Evolutionary conservation across 37 sponge, comb jelly and placozoan genomes (phyloP), one percentile per base, ranked within the genome.

Genomic region (Haliclona indistincta): DNA sequence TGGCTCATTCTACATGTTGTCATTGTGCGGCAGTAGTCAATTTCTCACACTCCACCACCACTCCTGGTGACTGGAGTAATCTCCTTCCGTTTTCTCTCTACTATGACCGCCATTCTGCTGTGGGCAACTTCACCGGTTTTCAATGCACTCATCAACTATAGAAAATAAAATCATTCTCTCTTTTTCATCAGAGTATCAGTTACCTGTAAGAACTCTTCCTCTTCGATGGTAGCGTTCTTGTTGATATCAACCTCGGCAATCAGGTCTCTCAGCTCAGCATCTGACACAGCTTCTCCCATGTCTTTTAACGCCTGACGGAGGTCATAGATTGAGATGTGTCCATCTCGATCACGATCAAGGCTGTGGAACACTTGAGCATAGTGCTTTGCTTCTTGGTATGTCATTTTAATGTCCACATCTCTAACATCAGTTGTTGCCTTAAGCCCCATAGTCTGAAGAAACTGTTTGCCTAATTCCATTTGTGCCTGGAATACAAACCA

Each of bases 201-300:
- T 71, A 97, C 90, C 86, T 91, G 87, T 7, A 96, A 78, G 63
- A 99, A 99, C 86, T 99, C 99, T 5, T 99, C 99, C 36, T 94
- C 78, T 37, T 99, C 99, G 42, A 99, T 93, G 42, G 93, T 93
- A 29, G 85, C 80, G 73, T 99, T 99, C 84, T 87, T 81, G 70
- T 99, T 95, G 32, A 90, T 85, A 64, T 99, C 99, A 44, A 95
- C 99, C 67, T 99, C 94, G 35, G 96, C 83, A 52, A 96, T 96
- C 15, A 96, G 86, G 2, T 86, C 94, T 20, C 91, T 90, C 72
- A 96, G 74, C 61, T 96, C 77, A 22, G 64, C 63, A 35, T 96
- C 97, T n/a, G 54, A 47, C 4, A 96, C 91, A 10, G 64, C 56
- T 56, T 86, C 91, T 49, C 91, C 91, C 67, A 94, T 89, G 44